Base-by-base conservation (phyloP, 2,113 vertebrate species). In the Panthera leo region DNA sequence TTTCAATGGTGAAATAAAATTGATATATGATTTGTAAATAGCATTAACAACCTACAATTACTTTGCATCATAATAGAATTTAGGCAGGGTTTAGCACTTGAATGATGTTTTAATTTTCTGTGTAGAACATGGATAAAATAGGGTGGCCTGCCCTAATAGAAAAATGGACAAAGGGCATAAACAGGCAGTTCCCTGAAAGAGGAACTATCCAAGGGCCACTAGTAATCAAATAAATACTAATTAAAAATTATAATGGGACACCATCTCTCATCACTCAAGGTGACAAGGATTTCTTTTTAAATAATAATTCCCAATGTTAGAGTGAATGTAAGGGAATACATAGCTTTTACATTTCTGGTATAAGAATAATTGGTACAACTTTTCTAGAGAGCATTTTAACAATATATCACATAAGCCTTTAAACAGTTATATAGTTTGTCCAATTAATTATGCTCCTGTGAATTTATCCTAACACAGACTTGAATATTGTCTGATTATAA, bases 41-140 rank as follows among this genome's bases (percentile, higher is more conserved):
- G 98, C 98, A 98, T 98, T 98, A 95, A 98, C 95, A 98, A 98
- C 98, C 96, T 98, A 98, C 98, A 98, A 98, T 99, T 98, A 98
- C 98, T 98, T 98, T 98, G 98, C 97, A 98, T 99, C 98, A 98
- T 98, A 98, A 98, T 98, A 97, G 98, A 98, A 98, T 98, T 98
- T 98, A 99, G 98, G 97, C 96, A 98, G 97, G 91, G 96, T 95
- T 98, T 99, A 98, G 98, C 96, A 98, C 97, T 98, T 98, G 98
- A 98, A 96, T 98, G 98, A 98, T 99, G 99, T 98, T 98, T 99
- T 98, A 98, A 98, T 98, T 98, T 99, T 99, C 98, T 97, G 96
- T 97, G 88, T 25, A 85, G 80, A 92, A 92, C 11, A 55, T 4
- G 75, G n/a, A 88, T 96, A 96, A 97, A 94, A 96, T 67, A 91